phyloP scores from a whole-genome alignment of 2,113 vertebrate species.

The Camelus bactrianus region DNA sequence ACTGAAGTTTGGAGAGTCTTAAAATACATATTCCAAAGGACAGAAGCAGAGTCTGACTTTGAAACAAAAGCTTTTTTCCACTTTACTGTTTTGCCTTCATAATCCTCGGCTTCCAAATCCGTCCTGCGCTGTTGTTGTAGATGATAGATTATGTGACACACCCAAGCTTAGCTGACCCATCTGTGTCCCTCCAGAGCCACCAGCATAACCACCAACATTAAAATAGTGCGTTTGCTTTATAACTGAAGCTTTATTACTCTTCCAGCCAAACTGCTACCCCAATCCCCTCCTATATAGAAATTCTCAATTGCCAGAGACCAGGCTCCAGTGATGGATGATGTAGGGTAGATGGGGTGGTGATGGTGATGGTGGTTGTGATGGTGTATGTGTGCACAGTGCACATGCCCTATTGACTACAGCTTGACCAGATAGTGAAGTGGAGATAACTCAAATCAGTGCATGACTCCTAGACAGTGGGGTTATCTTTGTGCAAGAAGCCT shows the following conservation, averaged over 20 bases:
- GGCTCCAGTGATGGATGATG: fast-evolving
- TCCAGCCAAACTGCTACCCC: not conserved
- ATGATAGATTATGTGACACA: not conserved
- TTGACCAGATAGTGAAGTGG: not conserved
- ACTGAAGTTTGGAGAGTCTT: not conserved
- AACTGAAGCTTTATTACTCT: not conserved
- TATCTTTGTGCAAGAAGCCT: not conserved
- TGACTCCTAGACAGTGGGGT: not conserved
- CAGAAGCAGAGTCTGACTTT: not conserved
- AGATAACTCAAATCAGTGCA: not conserved
- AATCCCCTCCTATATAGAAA: not conserved
- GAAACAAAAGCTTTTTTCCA: not conserved
- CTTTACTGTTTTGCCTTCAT: not conserved
- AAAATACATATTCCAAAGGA: not conserved
- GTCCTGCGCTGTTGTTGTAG: not conserved
- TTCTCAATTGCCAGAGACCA: not conserved
- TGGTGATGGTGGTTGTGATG: not conserved
- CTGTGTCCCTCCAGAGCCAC: no score
- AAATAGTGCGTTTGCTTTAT: not conserved
- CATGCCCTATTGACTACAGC: not conserved
- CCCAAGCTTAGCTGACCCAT: not conserved
- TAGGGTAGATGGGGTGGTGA: not conserved
- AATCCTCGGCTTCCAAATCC: not conserved
- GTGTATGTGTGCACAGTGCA: not conserved
- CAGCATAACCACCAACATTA: not conserved